Conservation (phyloP, 2,888 invertebrate genomes). For the Bembecia ichneumoniformis region DNA sequence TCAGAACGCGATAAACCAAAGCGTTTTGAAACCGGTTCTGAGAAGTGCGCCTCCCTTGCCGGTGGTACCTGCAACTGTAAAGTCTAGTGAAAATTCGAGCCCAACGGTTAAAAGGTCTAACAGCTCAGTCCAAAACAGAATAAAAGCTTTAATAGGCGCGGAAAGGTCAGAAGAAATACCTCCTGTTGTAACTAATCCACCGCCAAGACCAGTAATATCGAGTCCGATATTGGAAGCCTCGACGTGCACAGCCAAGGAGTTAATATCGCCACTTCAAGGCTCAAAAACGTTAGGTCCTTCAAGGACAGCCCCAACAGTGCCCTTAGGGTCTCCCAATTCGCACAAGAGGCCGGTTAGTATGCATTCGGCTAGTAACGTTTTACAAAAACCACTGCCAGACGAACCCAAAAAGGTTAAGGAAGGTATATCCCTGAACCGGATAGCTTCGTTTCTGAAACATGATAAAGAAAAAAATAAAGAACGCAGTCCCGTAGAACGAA, state of each 20-base stretch:
- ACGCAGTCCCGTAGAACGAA: conserved; percentile 62
- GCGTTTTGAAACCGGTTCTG: conserved; percentile 57
- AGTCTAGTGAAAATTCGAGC: conserved; percentile 45
- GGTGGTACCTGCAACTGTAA: conserved; percentile 57
- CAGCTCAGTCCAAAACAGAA: conserved; percentile 53
- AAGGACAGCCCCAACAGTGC: conserved; percentile 73
- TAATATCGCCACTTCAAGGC: conserved; percentile 76
- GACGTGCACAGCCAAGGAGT: conserved; percentile 83
- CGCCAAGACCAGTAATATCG: conserved; percentile 83
- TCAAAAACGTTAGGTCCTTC: conserved; percentile 73
- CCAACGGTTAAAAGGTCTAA: conserved; percentile 54
- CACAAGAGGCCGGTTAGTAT: conserved; percentile 68
- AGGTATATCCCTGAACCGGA: conserved; percentile 77
- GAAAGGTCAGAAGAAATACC: conserved; percentile 52
- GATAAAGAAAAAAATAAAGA: conserved; percentile 68
- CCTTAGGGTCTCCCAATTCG: conserved; percentile 43
- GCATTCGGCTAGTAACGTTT: conserved; percentile 43
- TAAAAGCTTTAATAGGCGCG: conserved; percentile 53
- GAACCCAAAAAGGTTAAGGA: conserved; percentile 72
- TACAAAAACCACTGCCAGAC: conserved; percentile 58
- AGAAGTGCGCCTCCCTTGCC: conserved; percentile 77
- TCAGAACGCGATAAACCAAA: conserved; percentile 43
- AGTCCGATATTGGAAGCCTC: conserved; percentile 86
- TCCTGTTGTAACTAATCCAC: conserved; percentile 69
- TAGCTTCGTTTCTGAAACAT: conserved; percentile 82